Percentiles rank a stretch among this genome's conserved stretches.
Conservation (phyloP, 2,113 vertebrate species). For the Thunnus maccoyii region DNA sequence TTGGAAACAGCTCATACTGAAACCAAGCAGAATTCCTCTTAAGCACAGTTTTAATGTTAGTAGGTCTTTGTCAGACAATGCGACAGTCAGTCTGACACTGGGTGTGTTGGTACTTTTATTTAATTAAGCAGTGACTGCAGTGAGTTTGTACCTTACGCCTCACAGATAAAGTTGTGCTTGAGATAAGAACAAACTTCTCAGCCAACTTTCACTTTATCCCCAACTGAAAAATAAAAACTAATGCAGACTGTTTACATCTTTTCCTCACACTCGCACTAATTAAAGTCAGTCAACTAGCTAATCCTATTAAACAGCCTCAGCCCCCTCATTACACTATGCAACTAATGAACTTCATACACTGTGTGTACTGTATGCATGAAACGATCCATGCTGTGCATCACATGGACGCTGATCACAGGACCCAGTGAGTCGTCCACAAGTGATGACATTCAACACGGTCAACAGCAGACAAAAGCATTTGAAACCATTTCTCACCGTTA, state of each 20-base stretch:
- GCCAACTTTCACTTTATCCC: background rate
- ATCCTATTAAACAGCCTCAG: constrained; percentile 50
- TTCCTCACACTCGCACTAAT: constrained; percentile 7
- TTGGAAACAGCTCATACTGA: background rate
- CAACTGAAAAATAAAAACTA: too few species aligned
- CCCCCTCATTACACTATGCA: background rate
- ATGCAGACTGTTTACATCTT: background rate
- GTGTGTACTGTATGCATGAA: constrained; percentile 16
- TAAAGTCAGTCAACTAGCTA: constrained; percentile 40
- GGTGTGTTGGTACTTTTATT: too few species aligned
- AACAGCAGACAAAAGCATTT: background rate
- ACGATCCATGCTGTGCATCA: constrained; percentile 22
- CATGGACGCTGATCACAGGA: constrained; percentile 52
- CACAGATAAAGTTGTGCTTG: background rate
- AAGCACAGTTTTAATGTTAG: background rate
- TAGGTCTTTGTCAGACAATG: background rate
- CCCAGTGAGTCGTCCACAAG: background rate
- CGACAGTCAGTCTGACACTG: too few species aligned
- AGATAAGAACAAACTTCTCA: constrained; percentile 15
- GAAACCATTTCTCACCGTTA: constrained; percentile 2
- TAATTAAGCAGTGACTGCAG: too few species aligned
- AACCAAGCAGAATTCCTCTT: background rate
- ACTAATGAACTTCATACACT: constrained; percentile 29
- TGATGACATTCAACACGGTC: background rate
- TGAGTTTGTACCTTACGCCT: constrained; percentile 5